Evolutionary conservation across 2,113 vertebrate genomes (phyloP), one percentile per base, ranked within the genome.

Genomic region (Pterophyllum scalare): DNA sequence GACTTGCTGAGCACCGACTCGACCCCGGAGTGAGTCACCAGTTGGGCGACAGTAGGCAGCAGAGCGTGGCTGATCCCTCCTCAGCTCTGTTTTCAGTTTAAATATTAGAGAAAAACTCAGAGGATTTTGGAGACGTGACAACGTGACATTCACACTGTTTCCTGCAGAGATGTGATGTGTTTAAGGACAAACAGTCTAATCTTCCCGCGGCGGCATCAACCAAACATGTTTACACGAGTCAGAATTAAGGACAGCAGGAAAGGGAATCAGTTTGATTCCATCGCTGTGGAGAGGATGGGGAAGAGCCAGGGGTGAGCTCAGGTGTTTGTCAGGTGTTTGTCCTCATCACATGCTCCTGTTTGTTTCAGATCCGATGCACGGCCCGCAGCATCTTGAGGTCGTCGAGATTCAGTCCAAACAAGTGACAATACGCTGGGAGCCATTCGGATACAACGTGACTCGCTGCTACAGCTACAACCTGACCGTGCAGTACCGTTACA

Each of bases 401-500:
- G 91, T 98, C 4, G 97, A 98, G 77, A 95, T 98, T 77, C 97
- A 98, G 90, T 98, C 98, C 35, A 95, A 96, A 56, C 97, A 99
- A 94, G 96, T 99, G 94, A 98, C 97, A 0, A 92, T 99, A 4
- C 97, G 96, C 70, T 99, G 98, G 98, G 98, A 99, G 78, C 97
- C 98, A 0, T 98, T 99, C 62, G 98, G 98, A 8, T 99, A 99
- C 84, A 98, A 98, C 4, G 97, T 99, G 59, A 99, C 98, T 0
- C 97, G 98, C 19, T 99, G 98, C 92, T 96, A 99, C 89, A 97
- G 95, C 79, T 99, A 98, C 91, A 99, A 98, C 91, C 96, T 99
- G 79, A 99, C 98, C 0, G 94, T 97, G 31, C 97, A 97, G 88
- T 99, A 99, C 94, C 96, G 94, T 77, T 98, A 98, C 94, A 94